Conservation (phyloP, 2,113 vertebrate genomes). For the Heptranchias perlo region DNA sequence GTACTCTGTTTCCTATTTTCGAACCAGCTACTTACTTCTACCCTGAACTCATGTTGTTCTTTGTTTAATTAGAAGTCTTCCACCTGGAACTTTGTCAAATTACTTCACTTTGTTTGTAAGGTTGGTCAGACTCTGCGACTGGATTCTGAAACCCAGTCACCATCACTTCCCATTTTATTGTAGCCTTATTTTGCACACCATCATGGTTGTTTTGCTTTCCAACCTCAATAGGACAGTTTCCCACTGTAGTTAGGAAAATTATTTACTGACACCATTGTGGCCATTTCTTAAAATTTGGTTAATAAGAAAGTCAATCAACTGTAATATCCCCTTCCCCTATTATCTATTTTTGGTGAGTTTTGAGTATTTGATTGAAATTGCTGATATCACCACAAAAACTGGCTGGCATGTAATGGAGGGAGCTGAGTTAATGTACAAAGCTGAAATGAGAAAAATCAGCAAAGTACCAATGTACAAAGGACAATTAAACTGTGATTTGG, state of each 20-base stretch:
- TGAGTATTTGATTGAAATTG: too few relatives aligned
- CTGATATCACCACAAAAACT: too few relatives aligned
- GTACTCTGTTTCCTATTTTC: neutral
- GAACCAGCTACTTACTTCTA: neutral
- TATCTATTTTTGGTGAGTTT: too few relatives aligned
- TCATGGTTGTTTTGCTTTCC: neutral
- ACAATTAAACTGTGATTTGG: too few relatives aligned
- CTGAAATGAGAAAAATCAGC: too few relatives aligned
- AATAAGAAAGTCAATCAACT: neutral
- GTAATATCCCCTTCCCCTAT: neutral
- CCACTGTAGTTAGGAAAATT: too few relatives aligned
- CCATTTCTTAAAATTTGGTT: neutral
- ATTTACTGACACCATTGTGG: too few relatives aligned
- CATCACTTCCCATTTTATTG: neutral
- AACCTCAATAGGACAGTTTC: neutral
- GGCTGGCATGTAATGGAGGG: too few relatives aligned
- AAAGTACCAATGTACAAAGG: too few relatives aligned
- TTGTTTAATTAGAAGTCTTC: neutral
- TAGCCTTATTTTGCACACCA: neutral
- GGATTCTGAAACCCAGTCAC: neutral
- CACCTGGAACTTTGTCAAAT: slow-evolving; percentile 9
- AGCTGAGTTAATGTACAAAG: too few relatives aligned
- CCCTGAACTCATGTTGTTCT: neutral
- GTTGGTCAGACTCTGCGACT: neutral
- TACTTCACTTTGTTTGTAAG: neutral